phyloP scores from a whole-genome alignment of 1,140 invertebrate species.

The Hyposmocoma kahamanoa region DNA sequence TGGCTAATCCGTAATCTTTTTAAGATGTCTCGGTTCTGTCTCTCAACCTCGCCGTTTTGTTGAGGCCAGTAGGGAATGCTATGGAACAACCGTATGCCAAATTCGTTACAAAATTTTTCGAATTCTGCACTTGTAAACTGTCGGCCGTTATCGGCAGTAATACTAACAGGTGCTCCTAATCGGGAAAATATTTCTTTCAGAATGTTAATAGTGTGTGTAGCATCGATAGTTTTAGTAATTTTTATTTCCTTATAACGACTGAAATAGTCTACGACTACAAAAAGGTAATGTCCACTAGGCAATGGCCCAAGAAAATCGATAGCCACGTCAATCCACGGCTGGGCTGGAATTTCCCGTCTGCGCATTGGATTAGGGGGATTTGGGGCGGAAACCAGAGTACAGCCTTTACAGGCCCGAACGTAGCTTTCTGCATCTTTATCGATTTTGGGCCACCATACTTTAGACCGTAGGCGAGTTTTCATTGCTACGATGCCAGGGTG shows the following conservation, averaged over 20 bases:
- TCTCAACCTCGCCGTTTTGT: not conserved
- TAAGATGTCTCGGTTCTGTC: not conserved
- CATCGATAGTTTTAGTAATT: not conserved
- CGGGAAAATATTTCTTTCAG: not conserved
- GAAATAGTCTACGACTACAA: not conserved
- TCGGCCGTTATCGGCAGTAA: not conserved
- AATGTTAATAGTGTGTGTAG: not conserved
- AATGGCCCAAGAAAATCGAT: not conserved
- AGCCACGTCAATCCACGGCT: not conserved
- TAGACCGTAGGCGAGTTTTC: not conserved
- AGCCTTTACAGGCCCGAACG: not conserved
- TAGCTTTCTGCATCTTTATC: not conserved
- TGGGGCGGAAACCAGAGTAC: not conserved
- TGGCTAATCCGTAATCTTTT: not conserved
- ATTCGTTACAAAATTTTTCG: not conserved
- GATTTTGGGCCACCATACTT: slow-evolving; percentile 4
- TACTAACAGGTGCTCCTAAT: not conserved
- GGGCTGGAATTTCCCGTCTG: not conserved
- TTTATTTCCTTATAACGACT: not conserved
- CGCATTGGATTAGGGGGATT: not conserved
- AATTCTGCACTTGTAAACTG: not conserved
- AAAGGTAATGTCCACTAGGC: not conserved
- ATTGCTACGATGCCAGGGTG: not conserved
- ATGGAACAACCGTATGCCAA: not conserved
- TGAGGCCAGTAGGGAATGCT: not conserved